phyloP scores from a whole-genome alignment of 2,888 invertebrate genomes.

The Agonopterix subpropinquella region DNA sequence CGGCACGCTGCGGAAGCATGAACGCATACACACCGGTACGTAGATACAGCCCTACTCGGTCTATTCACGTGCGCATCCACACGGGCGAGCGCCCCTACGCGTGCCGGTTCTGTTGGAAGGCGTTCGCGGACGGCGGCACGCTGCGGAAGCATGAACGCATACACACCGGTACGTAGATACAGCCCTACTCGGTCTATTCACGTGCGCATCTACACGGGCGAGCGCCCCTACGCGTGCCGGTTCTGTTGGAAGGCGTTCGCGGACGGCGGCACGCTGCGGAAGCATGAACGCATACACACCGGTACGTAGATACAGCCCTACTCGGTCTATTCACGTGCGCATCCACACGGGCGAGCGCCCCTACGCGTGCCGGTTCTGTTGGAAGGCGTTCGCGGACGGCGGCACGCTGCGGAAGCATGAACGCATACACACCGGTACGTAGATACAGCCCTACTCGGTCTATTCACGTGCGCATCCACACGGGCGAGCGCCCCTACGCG shows the following conservation, averaged over 20 bases:
- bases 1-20: constrained; percentile 89
- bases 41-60: not conserved
- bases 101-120: constrained; percentile 91
- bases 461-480: constrained; percentile 91
- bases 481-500: constrained; percentile 89
- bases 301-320: constrained; percentile 41
- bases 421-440: constrained; percentile 84
- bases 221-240: constrained; percentile 88
- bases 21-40: constrained; percentile 86
- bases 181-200: constrained; percentile 71
- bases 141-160: constrained; percentile 89
- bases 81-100: constrained; percentile 90
- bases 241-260: constrained; percentile 94
- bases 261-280: constrained; percentile 89
- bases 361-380: constrained; percentile 89
- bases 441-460: no score
- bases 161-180: constrained; percentile 77
- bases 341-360: constrained; percentile 91
- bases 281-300: constrained; percentile 91
- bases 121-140: constrained; percentile 92
- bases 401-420: constrained; percentile 91
- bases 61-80: constrained; percentile 89
- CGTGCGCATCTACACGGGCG: constrained; percentile 89
- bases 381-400: constrained; percentile 93
- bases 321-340: constrained; percentile 81